Conservation (phyloP, 2,888 invertebrate genomes). For the Drosophila villosipedis region DNA sequence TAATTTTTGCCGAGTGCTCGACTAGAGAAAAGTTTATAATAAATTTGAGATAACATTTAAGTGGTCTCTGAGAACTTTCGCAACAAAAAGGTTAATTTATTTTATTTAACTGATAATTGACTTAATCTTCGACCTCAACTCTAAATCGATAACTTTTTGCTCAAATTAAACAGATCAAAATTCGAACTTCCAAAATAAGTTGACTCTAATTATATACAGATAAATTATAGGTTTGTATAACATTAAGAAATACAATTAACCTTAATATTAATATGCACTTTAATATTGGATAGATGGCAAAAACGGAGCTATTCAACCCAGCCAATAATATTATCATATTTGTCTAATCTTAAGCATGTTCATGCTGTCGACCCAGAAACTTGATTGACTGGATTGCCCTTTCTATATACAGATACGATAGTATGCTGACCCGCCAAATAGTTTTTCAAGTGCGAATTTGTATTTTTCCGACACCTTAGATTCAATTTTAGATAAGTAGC, state of each 20-base stretch:
- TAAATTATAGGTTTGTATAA: background rate
- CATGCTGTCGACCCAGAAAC: background rate
- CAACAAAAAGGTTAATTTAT: background rate
- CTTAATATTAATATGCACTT: background rate
- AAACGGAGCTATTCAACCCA: background rate
- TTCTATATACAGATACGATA: slow-evolving; percentile 1
- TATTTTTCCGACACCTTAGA: slow-evolving; percentile 61
- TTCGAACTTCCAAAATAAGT: background rate
- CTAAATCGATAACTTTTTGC: background rate
- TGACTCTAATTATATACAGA: background rate
- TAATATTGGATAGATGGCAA: background rate
- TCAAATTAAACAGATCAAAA: background rate
- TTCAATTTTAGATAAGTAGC: slow-evolving; percentile 75
- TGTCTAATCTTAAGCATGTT: background rate
- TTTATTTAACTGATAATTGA: background rate
- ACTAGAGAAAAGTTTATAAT: background rate
- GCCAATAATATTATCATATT: background rate
- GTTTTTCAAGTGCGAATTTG: slow-evolving; percentile 57
- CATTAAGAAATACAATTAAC: background rate
- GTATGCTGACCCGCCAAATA: slow-evolving; percentile 36
- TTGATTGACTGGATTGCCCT: slow-evolving; percentile 27
- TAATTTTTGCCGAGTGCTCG: background rate
- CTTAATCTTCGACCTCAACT: background rate
- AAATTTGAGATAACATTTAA: background rate
- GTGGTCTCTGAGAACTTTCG: background rate